Evolutionary conservation across 2,113 vertebrate genomes (phyloP).

Genomic region (Tursiops truncatus): DNA sequence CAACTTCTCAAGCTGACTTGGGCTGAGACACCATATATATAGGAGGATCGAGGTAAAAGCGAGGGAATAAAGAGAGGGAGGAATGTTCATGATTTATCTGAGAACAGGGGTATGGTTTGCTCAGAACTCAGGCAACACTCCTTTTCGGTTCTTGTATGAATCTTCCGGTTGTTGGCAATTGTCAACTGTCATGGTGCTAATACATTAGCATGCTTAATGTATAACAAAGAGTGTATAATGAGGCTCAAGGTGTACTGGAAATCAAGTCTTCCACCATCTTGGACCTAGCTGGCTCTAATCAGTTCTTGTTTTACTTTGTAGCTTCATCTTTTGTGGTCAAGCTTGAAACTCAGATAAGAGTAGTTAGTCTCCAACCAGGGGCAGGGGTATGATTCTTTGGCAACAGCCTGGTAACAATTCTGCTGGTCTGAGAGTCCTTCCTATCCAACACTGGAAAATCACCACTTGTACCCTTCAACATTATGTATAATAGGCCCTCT

Average conservation of each 20-base stretch:
- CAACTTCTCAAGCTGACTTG: neutral
- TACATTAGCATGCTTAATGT: neutral
- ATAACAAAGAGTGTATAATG: neutral
- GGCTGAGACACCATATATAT: too few relatives aligned
- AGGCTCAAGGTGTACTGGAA: neutral
- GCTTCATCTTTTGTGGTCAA: neutral
- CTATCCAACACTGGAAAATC: neutral
- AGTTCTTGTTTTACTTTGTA: neutral
- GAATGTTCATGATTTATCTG: neutral
- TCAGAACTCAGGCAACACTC: neutral
- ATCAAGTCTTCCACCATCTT: neutral
- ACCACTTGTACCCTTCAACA: neutral
- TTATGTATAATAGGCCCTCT: neutral
- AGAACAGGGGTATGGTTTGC: neutral
- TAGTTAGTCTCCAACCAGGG: neutral
- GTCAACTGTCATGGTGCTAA: neutral
- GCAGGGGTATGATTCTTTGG: neutral
- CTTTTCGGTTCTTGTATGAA: neutral
- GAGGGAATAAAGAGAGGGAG: neutral
- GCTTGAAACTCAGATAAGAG: neutral
- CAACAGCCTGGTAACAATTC: neutral
- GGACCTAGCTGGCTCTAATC: neutral
- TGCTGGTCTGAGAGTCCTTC: neutral
- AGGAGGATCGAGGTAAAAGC: neutral
- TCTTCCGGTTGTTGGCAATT: neutral